Conservation (phyloP, 2,797 vertebrate species). For the Bradypus variegatus region DNA sequence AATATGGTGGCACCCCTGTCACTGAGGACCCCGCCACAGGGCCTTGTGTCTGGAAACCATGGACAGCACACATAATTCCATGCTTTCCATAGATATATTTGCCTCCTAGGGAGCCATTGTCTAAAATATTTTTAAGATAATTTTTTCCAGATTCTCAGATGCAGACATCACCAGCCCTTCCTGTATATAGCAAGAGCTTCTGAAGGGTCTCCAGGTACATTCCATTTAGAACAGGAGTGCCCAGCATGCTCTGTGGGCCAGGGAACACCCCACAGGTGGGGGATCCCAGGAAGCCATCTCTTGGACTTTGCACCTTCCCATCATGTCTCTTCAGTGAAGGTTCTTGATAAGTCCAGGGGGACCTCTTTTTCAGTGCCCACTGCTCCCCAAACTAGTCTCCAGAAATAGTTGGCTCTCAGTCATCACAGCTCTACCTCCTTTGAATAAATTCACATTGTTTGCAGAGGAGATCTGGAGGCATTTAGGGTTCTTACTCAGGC, state of each 20-base stretch:
- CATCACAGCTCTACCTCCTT: not conserved
- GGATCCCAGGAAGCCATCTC: not conserved
- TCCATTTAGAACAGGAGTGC: no score
- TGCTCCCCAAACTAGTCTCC: not conserved
- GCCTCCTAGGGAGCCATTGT: not conserved
- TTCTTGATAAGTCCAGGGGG: no score
- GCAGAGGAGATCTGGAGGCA: not conserved
- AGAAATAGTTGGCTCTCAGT: not conserved
- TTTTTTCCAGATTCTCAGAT: not conserved
- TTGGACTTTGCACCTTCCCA: not conserved
- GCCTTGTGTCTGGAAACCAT: no score
- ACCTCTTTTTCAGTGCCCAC: not conserved
- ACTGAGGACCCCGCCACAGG: no score
- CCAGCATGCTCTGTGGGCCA: no score
- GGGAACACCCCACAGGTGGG: not conserved
- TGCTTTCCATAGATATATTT: not conserved
- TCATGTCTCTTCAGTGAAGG: not conserved
- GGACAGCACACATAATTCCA: no score
- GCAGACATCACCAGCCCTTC: not conserved
- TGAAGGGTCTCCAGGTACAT: no score
- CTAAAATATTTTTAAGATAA: not conserved
- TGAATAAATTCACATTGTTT: not conserved
- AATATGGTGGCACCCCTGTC: no score
- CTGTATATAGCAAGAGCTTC: no score
- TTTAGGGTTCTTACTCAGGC: not conserved